These are phyloP conservation scores for Pseudochaenichthys georgianus DNA, from an alignment of 2,797 vertebrate species.

Conservation along the genomic window DNA sequence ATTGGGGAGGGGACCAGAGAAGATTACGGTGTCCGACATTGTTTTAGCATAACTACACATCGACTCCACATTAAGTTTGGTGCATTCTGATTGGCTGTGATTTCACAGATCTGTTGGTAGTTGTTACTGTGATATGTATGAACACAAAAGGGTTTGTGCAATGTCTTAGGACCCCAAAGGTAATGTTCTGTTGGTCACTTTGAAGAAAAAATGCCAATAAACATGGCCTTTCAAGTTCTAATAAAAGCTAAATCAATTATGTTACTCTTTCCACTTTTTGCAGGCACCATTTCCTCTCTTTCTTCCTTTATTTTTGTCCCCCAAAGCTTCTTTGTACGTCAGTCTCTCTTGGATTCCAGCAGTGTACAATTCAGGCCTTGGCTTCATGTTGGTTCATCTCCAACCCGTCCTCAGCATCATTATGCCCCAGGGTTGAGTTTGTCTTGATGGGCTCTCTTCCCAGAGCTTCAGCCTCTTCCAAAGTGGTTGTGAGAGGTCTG, in stretches of 20 bases:
- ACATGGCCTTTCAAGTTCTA: constrained; percentile 2
- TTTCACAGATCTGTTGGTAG: constrained; percentile 9
- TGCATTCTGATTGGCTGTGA: neutral
- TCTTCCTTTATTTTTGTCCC: neutral
- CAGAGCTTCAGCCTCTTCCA: constrained; percentile 88
- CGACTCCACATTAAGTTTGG: too few relatives aligned
- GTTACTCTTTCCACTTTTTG: constrained; percentile 4
- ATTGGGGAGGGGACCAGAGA: too few relatives aligned
- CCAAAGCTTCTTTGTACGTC: neutral
- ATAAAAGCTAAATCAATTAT: constrained; percentile 23
- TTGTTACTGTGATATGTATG: neutral
- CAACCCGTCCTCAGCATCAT: constrained; percentile 51
- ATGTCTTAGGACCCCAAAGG: constrained; percentile 5
- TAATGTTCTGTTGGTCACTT: constrained; percentile 34
- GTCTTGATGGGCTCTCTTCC: constrained; percentile 69
- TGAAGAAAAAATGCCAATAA: constrained; percentile 41
- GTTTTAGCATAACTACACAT: too few relatives aligned
- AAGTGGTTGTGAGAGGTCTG: constrained; percentile 87
- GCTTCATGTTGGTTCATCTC: constrained; percentile 66
- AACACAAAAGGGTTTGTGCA: constrained; percentile 1
- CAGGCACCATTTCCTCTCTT: neutral
- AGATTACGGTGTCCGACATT: too few relatives aligned
- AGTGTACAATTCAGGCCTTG: constrained; percentile 51
- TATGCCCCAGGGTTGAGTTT: constrained; percentile 10
- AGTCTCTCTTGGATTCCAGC: constrained; percentile 13